Evolutionary conservation across 2,113 vertebrate genomes (phyloP), one percentile per base, ranked within the genome.

Genomic region (Sprattus sprattus): DNA sequence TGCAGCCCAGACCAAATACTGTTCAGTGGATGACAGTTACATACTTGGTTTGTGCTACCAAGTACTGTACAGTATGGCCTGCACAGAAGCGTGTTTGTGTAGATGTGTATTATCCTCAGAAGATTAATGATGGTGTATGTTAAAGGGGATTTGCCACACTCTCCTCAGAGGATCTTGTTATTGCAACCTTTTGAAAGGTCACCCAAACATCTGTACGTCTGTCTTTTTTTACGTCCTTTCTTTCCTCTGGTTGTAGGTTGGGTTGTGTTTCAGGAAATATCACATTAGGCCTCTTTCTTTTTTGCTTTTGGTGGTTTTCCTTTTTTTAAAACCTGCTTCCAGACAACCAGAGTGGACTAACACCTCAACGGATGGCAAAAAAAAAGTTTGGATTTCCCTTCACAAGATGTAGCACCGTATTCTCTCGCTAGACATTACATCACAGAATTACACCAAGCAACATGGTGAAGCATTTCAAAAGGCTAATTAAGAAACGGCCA

Each of bases 161-260:
- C 71, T 78, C 16, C 28, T 78, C 25, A 13, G 71, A 32, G 28
- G 71, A 78, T 78, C 28, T 78, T 78, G 71, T 78, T 78, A 78
- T 78, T 39, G 71, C 44, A 78, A 78, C 71, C 28, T 78, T 18
- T 78, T 13, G 4, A 78, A 32, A 78, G 71, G 71, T 78, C 71
- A 32, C 71, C 71, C 71, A 78, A 78, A 78, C 71, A 78, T 78
- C 71, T 78, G 71, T 78, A 78, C 32, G 71, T 78, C 71, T 78
- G 71, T 78, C 28, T 78, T 44, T 32, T 75, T 78, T 78, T 78
- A 16, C 39, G 9, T 78, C 25, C 13, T 44, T 39, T 16, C 15
- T 78, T 78, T 39, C 32, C 28, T 78, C 13, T n/a, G 15, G 25
- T 78, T 39, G 25, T 39, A 39, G 28, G 11, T 2, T 32, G 71